phyloP scores from a whole-genome alignment of 2,113 vertebrate genomes.

The Microtus montanus region DNA sequence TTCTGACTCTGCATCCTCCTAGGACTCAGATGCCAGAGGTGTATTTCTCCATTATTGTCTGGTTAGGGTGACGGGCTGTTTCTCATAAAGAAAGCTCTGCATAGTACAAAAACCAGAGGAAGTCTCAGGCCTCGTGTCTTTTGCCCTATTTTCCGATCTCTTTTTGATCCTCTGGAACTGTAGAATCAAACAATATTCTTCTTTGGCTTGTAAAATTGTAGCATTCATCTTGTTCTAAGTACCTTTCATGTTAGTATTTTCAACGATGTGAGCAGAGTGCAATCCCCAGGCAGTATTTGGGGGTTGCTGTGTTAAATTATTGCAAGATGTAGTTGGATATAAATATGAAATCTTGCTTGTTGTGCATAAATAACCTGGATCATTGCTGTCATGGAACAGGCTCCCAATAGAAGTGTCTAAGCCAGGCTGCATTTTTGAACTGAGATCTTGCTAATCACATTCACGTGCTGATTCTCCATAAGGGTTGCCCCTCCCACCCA shows the following conservation, averaged over 20 bases:
- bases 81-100: not conserved
- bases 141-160: not conserved
- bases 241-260: conserved; percentile 24
- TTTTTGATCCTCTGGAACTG: not conserved
- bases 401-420: not conserved
- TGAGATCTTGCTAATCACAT: conserved; percentile 19
- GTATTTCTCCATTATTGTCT: conserved; percentile 36
- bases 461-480: conserved; percentile 5
- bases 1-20: conserved; percentile 43
- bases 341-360: not conserved
- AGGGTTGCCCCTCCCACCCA: not conserved
- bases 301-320: conserved; percentile 52
- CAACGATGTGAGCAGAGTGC: not conserved
- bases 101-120: conserved; percentile 37
- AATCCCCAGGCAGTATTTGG: not conserved
- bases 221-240: conserved; percentile 54
- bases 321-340: conserved; percentile 43
- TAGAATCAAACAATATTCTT: conserved; percentile 34
- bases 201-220: conserved; percentile 23
- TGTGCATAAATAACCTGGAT: conserved; percentile 57
- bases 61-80: conserved; percentile 25
- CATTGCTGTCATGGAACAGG: not conserved
- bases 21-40: conserved; percentile 26
- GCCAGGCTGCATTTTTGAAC: conserved; percentile 49
- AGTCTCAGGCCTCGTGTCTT: not conserved